phyloP scores from a whole-genome alignment of 2,888 invertebrate species.

The Stictocephala bisonia region DNA sequence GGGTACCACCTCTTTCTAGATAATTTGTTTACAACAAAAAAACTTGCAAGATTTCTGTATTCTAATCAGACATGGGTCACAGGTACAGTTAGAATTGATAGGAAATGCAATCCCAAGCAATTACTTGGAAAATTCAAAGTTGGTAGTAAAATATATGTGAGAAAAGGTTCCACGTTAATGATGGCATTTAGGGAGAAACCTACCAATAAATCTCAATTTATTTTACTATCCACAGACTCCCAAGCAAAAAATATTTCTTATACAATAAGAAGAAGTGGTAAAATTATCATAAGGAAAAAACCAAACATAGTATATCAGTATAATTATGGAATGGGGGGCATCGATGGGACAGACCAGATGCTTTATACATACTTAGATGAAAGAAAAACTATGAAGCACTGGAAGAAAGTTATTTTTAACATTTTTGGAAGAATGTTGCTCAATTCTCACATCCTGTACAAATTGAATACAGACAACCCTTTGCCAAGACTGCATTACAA shows the following conservation, averaged over 20 bases:
- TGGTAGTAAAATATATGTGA: not conserved
- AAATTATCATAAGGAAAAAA: slow-evolving; percentile 6
- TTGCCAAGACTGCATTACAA: not conserved
- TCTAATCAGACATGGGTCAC: too few relatives aligned
- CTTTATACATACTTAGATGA: slow-evolving; percentile 19
- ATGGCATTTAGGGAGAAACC: not conserved
- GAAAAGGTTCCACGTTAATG: too few relatives aligned
- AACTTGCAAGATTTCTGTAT: not conserved
- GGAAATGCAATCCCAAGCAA: not conserved
- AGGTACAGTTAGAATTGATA: too few relatives aligned
- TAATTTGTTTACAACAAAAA: not conserved
- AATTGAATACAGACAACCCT: slow-evolving; percentile 19
- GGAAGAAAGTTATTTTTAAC: slow-evolving; percentile 24
- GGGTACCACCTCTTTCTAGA: not conserved
- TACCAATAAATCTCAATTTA: slow-evolving; percentile 11
- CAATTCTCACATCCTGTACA: slow-evolving; percentile 9
- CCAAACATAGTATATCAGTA: slow-evolving; percentile 16
- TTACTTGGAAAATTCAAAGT: slow-evolving; percentile 10
- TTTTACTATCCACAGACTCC: not conserved
- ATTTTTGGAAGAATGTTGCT: slow-evolving; percentile 25
- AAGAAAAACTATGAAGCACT: slow-evolving; percentile 24
- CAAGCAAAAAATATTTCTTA: slow-evolving; percentile 2
- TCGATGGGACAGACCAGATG: slow-evolving; percentile 29
- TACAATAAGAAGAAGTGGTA: not conserved
- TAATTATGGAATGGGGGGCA: slow-evolving; percentile 19